Evolutionary conservation across 2,888 invertebrate species (phyloP), one percentile per base, ranked within the genome.

Genomic region (Cyclophora albipunctata): DNA sequence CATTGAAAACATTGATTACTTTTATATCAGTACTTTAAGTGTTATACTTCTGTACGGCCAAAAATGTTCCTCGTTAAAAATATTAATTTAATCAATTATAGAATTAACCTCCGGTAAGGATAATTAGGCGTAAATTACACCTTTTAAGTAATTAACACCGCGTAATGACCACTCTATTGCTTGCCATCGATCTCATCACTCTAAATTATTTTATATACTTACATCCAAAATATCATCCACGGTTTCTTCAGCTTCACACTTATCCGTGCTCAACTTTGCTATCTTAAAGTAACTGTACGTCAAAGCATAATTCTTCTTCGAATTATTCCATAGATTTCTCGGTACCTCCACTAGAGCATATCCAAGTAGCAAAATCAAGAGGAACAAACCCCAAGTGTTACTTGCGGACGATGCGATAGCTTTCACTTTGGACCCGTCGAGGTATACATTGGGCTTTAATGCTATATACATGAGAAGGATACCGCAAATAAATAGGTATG

Each of bases 311-410:
- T 95, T 95, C 54, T 94, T 93, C 75, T 95, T 95, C 3, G 97
- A 94, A 64, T 94, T 93, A 71, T 96, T 94, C 98, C 98, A 99
- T 42, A 98, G 84, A 59, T 93, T 94, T 52, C 98, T 91, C 0
- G 96, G 96, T 3, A 99, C 96, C 85, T 99, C 98, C 0, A 99
- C 98, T 50, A 99, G 90, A 0, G 99, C 98, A 82, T 99, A 98
- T 35, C 96, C 92, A 33, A 99, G 91, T 57, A 99, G 89, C 34
- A 99, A 86, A 45, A 99, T 96, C 46, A 99, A 88, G 37, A 99
- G 88, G 77, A 99, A 98, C 48, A 99, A 88, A 51, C 99, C 99
- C 99, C 99, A 99, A 0, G 99, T 99, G 77, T 99, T 99, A 71
- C 98, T 98, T 3, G 99, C 99, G 7, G 98, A 97, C 3, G 99